Evolutionary conservation across 2,113 vertebrate species (phyloP).

Genomic region (Pandion haliaetus): DNA sequence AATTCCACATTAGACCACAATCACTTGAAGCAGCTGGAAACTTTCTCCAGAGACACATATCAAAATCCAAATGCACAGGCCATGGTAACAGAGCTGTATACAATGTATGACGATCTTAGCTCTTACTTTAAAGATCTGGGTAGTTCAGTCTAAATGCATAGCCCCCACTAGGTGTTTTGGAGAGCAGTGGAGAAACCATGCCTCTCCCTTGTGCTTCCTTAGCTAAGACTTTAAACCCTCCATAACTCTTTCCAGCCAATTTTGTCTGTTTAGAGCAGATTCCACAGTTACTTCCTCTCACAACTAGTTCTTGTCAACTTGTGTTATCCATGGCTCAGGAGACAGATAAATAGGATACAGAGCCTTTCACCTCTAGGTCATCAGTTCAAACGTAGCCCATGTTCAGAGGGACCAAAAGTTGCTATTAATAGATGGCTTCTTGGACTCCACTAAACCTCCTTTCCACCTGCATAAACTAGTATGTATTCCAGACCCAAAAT

Average conservation of each 20-base stretch:
- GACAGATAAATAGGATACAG: slow-evolving; percentile 34
- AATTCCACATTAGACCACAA: not conserved
- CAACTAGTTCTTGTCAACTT: slow-evolving; percentile 47
- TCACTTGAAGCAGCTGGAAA: not conserved
- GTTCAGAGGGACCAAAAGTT: not conserved
- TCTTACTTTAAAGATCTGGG: not conserved
- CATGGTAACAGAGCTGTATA: not conserved
- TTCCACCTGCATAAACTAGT: not conserved
- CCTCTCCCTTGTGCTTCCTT: not conserved
- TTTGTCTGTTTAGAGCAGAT: not conserved
- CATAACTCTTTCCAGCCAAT: not conserved
- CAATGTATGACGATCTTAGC: not conserved
- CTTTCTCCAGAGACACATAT: not conserved
- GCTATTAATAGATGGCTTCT: not conserved
- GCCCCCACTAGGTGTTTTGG: not conserved
- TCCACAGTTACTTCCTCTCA: slow-evolving; percentile 16
- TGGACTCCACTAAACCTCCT: not conserved
- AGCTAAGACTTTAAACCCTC: not conserved
- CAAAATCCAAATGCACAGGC: not conserved
- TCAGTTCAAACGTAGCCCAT: not conserved
- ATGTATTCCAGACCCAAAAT: not conserved
- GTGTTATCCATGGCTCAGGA: slow-evolving; percentile 53
- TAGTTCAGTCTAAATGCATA: not conserved
- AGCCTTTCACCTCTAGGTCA: slow-evolving; percentile 55
- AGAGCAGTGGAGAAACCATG: not conserved